Evolutionary conservation across 2,888 invertebrate species (phyloP), one percentile per base, ranked within the genome.

Genomic region (Teinopalpus imperialis): DNA sequence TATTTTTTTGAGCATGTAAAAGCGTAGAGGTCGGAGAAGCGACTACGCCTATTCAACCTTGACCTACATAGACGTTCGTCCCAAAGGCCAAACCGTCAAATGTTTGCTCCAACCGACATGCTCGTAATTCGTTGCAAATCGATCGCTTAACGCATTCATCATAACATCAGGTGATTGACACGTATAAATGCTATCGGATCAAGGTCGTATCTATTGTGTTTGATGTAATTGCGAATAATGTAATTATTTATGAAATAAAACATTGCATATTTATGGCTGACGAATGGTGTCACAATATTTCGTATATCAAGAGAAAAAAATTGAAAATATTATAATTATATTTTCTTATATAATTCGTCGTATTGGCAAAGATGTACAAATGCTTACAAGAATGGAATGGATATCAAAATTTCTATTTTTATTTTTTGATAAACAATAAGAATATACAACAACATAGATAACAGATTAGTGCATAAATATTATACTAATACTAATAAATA

Each of bases 71-170:
- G 62, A 73, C 78, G 54, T 64, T 70, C 63, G 66, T 59, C 57
- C 58, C 54, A 80, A 81, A 82, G 82, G 77, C 62, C 76, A 76
- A 74, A 66, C 61, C 66, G 65, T 67, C 67, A 74, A 71, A 68
- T 59, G 61, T 61, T 63, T 59, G 54, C 53, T 57, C 56, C 51
- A 53, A 61, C 46, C 37, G 18, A 29, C 29, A 21, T n/a, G n/a
- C n/a, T n/a, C n/a, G n/a, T 16, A 40, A 27, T 18, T 24, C n/a
- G 21, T 24, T 36, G 18, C 30, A 20, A 36, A 36, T 36, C 20
- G 23, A 36, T 47, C 30, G 18, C 31, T 20, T 12, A 26, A 21
- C 37, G 40, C 43, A 40, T 42, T 50, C 32, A 39, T 35, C 40
- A 42, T 37, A 57, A 57, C 59, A 56, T 59, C 63, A 62, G 61